A percentile compares a stretch with the other conserved stretches of the same genome.
phyloP scores from a whole-genome alignment of 2,113 vertebrate genomes.

The Pogonocichla stellata region DNA sequence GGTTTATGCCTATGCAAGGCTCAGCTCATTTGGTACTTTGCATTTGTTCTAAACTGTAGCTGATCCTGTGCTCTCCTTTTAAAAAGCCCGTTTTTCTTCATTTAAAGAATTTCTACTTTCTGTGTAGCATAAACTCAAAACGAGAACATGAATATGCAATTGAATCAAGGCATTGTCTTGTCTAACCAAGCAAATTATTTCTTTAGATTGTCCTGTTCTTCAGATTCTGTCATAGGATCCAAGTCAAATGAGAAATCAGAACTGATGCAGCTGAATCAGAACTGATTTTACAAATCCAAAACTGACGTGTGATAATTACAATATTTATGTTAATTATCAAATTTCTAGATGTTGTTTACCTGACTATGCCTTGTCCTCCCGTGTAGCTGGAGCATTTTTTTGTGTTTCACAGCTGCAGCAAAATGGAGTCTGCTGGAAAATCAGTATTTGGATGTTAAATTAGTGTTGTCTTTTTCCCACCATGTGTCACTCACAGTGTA shows the following conservation, averaged over 20 bases:
- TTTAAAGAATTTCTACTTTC: not conserved
- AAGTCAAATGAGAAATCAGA: not conserved
- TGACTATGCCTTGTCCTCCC: not conserved
- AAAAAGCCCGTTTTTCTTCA: not conserved
- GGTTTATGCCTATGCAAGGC: accelerated
- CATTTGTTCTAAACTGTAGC: not conserved
- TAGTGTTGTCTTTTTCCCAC: not conserved
- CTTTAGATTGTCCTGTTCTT: not conserved
- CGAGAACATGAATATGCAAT: not conserved
- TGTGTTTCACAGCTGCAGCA: not conserved
- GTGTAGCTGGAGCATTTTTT: not conserved
- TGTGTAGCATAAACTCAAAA: not conserved
- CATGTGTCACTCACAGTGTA: accelerated
- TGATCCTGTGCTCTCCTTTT: not conserved
- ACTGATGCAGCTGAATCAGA: not conserved
- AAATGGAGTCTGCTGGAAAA: not conserved
- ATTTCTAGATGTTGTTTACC: not conserved
- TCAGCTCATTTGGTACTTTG: not conserved
- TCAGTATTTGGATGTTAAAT: not conserved
- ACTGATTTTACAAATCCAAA: not conserved
- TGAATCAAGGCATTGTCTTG: not conserved
- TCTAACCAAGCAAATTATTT: not conserved
- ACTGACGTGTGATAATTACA: not conserved
- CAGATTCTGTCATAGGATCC: not conserved
- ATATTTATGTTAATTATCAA: not conserved